Evolutionary conservation across 2,888 invertebrate genomes (phyloP).

Genomic region (Malthinus seriepunctatus): DNA sequence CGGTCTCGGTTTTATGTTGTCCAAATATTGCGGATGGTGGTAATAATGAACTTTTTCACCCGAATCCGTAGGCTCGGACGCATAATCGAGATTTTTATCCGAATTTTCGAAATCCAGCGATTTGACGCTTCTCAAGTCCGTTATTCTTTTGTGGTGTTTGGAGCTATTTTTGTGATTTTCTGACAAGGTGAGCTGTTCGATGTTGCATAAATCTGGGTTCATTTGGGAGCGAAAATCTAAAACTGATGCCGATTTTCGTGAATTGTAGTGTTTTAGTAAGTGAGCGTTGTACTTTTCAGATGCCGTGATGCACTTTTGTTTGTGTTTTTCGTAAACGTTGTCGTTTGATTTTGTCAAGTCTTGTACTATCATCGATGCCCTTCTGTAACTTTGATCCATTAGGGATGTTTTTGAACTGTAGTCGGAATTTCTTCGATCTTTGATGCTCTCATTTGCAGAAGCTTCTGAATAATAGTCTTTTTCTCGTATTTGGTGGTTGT

Average conservation of each 20-base stretch:
- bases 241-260: constrained; percentile 60
- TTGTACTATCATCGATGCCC: constrained; percentile 53
- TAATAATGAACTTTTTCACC: constrained; percentile 55
- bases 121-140: constrained; percentile 67
- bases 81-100: constrained; percentile 57
- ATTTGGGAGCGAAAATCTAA: constrained; percentile 60
- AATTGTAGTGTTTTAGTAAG: constrained; percentile 55
- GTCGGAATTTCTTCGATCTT: constrained; percentile 34
- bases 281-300: constrained; percentile 52
- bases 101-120: constrained; percentile 82
- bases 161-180: constrained; percentile 49
- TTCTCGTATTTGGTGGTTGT: constrained; percentile 47
- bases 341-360: constrained; percentile 47
- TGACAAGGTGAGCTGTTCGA: constrained; percentile 52
- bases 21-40: constrained; percentile 38
- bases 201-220: constrained; percentile 52
- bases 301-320: constrained; percentile 50
- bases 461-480: constrained; percentile 64
- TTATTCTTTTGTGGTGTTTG: constrained; percentile 31
- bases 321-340: constrained; percentile 49
- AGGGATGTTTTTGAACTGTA: constrained; percentile 38
- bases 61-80: constrained; percentile 62
- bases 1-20: constrained; percentile 64
- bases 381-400: constrained; percentile 53
- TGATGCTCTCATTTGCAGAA: constrained; percentile 55